Percentiles rank a stretch among this genome's conserved stretches.
These are phyloP conservation scores for Lacerta bilineata DNA, from an alignment of 2,797 vertebrate genomes.

Conservation along the genomic window DNA sequence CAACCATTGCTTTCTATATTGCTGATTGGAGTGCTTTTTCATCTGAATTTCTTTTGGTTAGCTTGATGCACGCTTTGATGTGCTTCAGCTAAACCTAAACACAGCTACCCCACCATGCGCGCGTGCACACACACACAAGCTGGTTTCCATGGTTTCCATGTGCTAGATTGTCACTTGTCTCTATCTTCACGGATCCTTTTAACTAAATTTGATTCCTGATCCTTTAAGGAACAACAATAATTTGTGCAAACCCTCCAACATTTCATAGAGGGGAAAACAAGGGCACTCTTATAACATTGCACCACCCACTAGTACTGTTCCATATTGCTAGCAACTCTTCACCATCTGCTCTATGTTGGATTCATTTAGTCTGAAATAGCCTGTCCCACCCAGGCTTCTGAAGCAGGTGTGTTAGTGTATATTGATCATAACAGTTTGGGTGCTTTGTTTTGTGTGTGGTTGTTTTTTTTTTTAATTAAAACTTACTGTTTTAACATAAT, in stretches of 20 bases:
- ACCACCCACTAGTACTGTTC: not conserved
- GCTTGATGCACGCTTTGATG: slow-evolving; percentile 21
- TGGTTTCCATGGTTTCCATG: slow-evolving; percentile 36
- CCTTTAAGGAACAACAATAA: slow-evolving; percentile 54
- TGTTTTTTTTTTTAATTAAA: not conserved
- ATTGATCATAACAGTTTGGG: not conserved
- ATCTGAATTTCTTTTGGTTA: slow-evolving; percentile 49
- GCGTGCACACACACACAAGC: not conserved
- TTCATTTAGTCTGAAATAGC: slow-evolving; percentile 17
- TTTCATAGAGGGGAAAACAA: not conserved
- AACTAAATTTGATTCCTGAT: slow-evolving; percentile 47
- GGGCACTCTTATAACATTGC: slow-evolving; percentile 7
- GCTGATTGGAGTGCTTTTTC: slow-evolving; percentile 54
- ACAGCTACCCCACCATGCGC: too few species aligned
- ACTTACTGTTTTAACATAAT: slow-evolving; percentile 7
- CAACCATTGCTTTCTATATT: slow-evolving; percentile 37
- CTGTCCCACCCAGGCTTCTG: not conserved
- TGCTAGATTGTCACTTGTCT: slow-evolving; percentile 36
- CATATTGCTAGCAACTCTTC: slow-evolving; percentile 7
- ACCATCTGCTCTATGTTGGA: slow-evolving; percentile 4
- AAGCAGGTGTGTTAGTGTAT: not conserved
- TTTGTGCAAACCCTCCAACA: not conserved
- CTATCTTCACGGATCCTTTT: slow-evolving; percentile 18
- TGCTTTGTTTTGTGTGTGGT: not conserved
- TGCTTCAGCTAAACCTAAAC: slow-evolving; percentile 33